phyloP scores from a whole-genome alignment of 2,797 vertebrate species.

The Alcedo atthis region DNA sequence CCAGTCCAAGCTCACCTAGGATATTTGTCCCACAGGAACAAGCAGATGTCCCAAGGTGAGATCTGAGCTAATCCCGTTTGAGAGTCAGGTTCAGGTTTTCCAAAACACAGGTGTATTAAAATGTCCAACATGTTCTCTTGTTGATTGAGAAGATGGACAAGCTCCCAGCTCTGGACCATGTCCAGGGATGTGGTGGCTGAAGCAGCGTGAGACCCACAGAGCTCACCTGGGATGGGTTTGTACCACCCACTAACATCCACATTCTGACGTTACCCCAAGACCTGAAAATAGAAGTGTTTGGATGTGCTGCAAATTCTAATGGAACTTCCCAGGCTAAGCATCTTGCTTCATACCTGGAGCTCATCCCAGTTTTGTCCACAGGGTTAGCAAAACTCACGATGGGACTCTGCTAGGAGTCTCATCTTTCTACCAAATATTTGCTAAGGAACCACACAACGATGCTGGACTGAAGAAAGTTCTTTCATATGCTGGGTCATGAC shows the following conservation, averaged over 20 bases:
- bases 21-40: background rate
- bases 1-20: background rate
- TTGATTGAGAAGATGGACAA: background rate
- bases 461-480: background rate
- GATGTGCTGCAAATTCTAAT: background rate
- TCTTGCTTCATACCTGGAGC: background rate
- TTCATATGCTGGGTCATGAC: background rate
- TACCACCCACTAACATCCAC: rapidly evolving
- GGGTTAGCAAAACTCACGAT: background rate
- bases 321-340: background rate
- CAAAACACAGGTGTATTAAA: background rate
- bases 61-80: background rate
- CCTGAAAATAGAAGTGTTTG: background rate
- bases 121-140: rapidly evolving
- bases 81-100: rapidly evolving
- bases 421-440: background rate
- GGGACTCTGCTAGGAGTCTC: background rate
- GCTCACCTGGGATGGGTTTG: rapidly evolving
- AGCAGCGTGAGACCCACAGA: rapidly evolving
- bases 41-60: background rate
- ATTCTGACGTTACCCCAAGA: background rate
- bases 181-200: background rate
- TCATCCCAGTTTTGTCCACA: no score
- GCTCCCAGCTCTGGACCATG: rapidly evolving
- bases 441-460: background rate